Base-by-base conservation (phyloP, 2,888 invertebrate genomes). In the Achlya flavicornis region DNA sequence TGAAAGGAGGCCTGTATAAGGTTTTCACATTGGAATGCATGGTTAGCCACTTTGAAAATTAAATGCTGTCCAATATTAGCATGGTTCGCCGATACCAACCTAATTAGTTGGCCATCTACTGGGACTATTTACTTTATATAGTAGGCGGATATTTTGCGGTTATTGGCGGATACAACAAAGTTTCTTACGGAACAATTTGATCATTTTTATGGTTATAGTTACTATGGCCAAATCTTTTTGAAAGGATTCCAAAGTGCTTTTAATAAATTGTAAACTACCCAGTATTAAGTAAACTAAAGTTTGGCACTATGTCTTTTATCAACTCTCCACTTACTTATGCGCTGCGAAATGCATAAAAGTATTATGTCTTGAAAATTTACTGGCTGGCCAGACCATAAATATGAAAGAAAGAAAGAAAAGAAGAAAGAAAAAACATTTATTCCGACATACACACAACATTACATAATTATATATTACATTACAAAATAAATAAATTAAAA, bases 31-130 rank as follows among this genome's bases (percentile, higher is more conserved):
- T 19, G 53, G 53, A 53, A 58, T 58, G 35, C 58, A 35, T 58
- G 58, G 58, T n/a, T 58, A 4, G 14, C 35, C 35, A 33, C 58
- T 58, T 58, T 58, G 58, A 33, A 33, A n/a, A n/a, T n/a, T n/a
- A n/a, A n/a, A 12, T 58, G 58, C 10, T 3, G 53, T 48, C 19
- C 53, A 53, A 53, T 53, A 7, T 7, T 19, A 10, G 53, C 19
- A 53, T 53, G 53, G 16, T 10, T 53, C 19, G 53, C 10, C 11
- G 19, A 53, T 53, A 53, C 19, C 53, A n/a, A 0, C 7, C 19
- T 53, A 19, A 53, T 53, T 14, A 53, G 53, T 53, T 53, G 16
- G 2, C 53, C 53, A 53, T 53, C 53, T 19, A 53, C 53, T 19
- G 10, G 53, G 53, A 48, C 48, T 16, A 48, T 48, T 48, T 2